Percentiles rank a stretch among this genome's conserved stretches.
phyloP scores from a whole-genome alignment of 2,113 vertebrate species.

The Gallinago media region DNA sequence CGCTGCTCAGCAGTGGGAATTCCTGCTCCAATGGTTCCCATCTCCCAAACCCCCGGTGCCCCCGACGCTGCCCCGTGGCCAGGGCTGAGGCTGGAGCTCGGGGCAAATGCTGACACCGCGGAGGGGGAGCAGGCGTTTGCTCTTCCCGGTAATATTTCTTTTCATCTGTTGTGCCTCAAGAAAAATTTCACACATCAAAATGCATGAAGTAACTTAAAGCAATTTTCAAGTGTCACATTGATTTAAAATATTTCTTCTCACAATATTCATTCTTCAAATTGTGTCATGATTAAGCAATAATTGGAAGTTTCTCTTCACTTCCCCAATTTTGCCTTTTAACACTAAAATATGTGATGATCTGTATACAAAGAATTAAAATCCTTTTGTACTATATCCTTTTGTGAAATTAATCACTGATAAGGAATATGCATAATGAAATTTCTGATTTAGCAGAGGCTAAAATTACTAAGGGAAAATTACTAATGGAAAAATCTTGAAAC shows the following conservation, averaged over 20 bases:
- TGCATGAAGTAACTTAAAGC: conserved; percentile 17
- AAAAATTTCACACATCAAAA: conserved; percentile 55
- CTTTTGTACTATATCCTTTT: conserved; percentile 2
- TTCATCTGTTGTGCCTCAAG: conserved; percentile 42
- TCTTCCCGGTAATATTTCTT: conserved; percentile 40
- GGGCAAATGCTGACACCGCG: too few species aligned
- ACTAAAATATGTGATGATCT: neutral
- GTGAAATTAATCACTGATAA: conserved; percentile 28
- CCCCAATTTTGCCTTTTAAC: conserved; percentile 21
- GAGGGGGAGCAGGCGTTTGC: too few species aligned
- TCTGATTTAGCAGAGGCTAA: neutral
- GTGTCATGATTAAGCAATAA: conserved; percentile 35
- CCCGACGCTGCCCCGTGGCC: too few species aligned
- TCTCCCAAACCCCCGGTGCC: too few species aligned
- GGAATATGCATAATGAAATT: neutral
- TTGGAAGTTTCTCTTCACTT: neutral
- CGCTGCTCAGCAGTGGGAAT: too few species aligned
- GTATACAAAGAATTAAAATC: neutral
- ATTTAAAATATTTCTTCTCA: conserved; percentile 50
- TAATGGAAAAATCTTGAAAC: neutral
- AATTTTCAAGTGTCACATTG: conserved; percentile 48
- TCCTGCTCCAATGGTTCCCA: too few species aligned
- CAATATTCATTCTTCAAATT: neutral
- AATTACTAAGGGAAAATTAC: neutral
- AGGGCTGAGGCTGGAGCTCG: too few species aligned